Evolutionary conservation across 2,113 vertebrate genomes (phyloP).

Genomic region (Perccottus glenii): DNA sequence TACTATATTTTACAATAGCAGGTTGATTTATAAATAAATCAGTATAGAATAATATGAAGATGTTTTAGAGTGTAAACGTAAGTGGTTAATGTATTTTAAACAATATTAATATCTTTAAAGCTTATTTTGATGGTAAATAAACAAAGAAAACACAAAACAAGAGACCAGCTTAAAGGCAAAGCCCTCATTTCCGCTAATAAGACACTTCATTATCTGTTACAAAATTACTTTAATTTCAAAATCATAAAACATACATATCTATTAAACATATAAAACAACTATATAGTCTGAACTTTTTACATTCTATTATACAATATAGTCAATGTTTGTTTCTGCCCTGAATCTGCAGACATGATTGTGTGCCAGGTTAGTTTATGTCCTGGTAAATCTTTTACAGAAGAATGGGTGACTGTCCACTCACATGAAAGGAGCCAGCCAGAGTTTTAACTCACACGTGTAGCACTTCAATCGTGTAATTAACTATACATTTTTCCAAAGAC

Average conservation of each 20-base stretch:
- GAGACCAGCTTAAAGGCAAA: conserved; percentile 71
- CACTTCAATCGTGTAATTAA: conserved; percentile 44
- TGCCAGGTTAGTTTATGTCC: conserved; percentile 52
- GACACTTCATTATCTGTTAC: conserved; percentile 84
- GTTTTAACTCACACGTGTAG: conserved; percentile 39
- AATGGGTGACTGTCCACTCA: conserved; percentile 30
- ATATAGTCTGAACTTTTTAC: conserved; percentile 70
- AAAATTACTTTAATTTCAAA: conserved; percentile 83
- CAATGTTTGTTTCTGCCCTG: conserved; percentile 67
- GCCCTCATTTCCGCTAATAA: conserved; percentile 73
- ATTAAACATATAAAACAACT: conserved; percentile 80
- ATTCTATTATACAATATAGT: conserved; percentile 80
- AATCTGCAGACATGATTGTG: conserved; percentile 73
- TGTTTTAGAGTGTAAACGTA: conserved; percentile 76
- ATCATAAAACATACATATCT: conserved; percentile 78
- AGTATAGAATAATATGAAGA: conserved; percentile 66
- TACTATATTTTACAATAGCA: conserved; percentile 74
- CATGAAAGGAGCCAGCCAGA: conserved; percentile 33
- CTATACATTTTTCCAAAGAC: conserved; percentile 55
- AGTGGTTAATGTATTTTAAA: conserved; percentile 73
- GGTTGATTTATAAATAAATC: conserved; percentile 74
- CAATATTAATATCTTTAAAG: conserved; percentile 75
- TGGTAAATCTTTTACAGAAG: conserved; percentile 52
- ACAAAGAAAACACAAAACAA: conserved; percentile 70
- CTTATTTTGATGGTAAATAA: conserved; percentile 78